Conservation (phyloP, 2,797 vertebrate genomes). For the Notamacropus eugenii region DNA sequence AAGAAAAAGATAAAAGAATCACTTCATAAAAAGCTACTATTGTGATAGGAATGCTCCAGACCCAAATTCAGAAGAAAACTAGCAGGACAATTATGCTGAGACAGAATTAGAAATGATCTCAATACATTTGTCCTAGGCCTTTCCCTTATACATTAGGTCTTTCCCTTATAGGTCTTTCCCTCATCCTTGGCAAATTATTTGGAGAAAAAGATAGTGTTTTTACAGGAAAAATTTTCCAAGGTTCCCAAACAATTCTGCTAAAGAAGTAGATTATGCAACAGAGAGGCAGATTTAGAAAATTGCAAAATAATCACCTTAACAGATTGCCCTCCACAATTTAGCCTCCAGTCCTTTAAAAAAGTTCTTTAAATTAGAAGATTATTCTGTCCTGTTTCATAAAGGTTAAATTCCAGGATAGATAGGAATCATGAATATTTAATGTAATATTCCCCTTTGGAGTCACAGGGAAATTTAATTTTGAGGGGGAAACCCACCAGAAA, state of each 20-base stretch:
- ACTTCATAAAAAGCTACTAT: not conserved
- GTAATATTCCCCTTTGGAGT: not conserved
- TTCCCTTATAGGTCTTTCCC: not conserved
- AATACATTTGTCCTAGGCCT: not conserved
- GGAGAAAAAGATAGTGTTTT: constrained; percentile 29
- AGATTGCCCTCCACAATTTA: constrained; percentile 22
- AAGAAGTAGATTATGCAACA: not conserved
- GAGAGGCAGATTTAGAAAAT: not conserved
- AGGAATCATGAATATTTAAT: constrained; percentile 55
- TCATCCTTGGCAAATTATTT: constrained; percentile 39
- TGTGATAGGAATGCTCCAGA: not conserved
- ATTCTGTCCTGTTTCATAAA: constrained; percentile 61
- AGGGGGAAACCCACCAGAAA: constrained; percentile 48
- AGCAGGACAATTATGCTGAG: not conserved
- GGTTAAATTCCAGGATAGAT: constrained; percentile 44
- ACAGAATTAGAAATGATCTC: not conserved
- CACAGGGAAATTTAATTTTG: constrained; percentile 35
- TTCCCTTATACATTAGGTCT: not conserved
- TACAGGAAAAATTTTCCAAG: constrained; percentile 36
- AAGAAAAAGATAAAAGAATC: not conserved
- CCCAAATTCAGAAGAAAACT: not conserved
- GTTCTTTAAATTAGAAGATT: constrained; percentile 62
- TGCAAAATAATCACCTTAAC: not conserved
- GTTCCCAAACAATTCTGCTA: constrained; percentile 43
- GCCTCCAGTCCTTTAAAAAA: constrained; percentile 45